A percentile compares a stretch with the other conserved stretches of the same genome.
phyloP scores from a whole-genome alignment of 2,888 invertebrate genomes.

The Tetranychus piercei region DNA sequence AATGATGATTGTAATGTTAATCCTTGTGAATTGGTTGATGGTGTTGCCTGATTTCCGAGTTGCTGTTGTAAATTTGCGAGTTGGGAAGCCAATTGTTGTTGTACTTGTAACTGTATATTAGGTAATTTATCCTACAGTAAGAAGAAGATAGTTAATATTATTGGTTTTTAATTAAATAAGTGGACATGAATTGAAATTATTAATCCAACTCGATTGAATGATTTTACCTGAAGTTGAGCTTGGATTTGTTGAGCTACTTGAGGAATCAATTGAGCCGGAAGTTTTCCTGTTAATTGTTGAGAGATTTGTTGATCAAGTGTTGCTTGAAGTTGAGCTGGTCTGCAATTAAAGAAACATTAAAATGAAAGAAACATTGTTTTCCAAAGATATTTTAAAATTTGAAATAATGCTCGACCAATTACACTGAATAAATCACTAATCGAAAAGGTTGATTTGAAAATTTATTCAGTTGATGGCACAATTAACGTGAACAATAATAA shows the following conservation, averaged over 20 bases:
- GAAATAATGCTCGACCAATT: too few relatives aligned
- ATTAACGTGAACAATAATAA: too few relatives aligned
- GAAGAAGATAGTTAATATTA: neutral
- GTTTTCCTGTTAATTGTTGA: neutral
- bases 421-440: too few relatives aligned
- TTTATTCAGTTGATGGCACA: too few relatives aligned
- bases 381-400: too few relatives aligned
- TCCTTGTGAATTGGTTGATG: too few relatives aligned
- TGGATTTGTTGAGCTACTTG: conserved; percentile 3
- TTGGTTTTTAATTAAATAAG: too few relatives aligned
- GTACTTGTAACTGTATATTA: neutral
- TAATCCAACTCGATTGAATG: neutral
- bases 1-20: neutral
- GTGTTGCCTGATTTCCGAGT: neutral
- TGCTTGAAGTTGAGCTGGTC: neutral
- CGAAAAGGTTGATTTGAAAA: too few relatives aligned
- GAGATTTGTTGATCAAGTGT: neutral
- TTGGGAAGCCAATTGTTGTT: neutral
- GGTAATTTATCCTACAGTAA: neutral
- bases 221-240: conserved; percentile 8
- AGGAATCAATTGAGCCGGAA: conserved; percentile 6
- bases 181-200: neutral
- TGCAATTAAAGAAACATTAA: neutral
- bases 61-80: neutral
- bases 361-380: neutral